These are phyloP conservation scores for Lasioglossum marginatum DNA, from an alignment of 2,888 invertebrate genomes.

Conservation along the genomic window DNA sequence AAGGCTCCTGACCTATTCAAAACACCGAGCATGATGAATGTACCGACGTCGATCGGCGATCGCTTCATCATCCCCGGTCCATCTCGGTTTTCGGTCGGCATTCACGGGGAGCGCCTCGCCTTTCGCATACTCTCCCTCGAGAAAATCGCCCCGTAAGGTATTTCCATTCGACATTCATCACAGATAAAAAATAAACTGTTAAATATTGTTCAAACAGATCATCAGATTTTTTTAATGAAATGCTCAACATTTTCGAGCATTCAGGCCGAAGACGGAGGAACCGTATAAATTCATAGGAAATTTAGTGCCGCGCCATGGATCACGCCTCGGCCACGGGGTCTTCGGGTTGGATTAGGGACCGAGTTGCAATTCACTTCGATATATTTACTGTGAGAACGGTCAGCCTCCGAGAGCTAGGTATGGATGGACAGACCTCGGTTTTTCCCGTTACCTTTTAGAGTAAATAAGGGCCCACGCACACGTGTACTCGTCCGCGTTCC, in stretches of 20 bases:
- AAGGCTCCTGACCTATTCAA: slow-evolving; percentile 42
- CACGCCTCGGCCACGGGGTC: slow-evolving; percentile 62
- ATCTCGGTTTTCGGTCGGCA: slow-evolving; percentile 20
- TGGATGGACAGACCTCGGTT: slow-evolving; percentile 64
- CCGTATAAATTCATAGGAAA: slow-evolving; percentile 76
- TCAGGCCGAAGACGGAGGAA: slow-evolving; percentile 38
- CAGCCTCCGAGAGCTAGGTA: slow-evolving; percentile 72
- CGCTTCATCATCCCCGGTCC: slow-evolving; percentile 53
- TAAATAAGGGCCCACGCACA: slow-evolving; percentile 68
- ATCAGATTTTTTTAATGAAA: too few species aligned
- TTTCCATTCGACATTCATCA: neutral
- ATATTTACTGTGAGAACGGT: slow-evolving; percentile 84
- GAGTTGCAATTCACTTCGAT: slow-evolving; percentile 84
- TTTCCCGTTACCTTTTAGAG: slow-evolving; percentile 72
- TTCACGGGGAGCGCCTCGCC: slow-evolving; percentile 1
- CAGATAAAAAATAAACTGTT: neutral
- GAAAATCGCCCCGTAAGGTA: neutral
- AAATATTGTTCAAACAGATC: too few species aligned
- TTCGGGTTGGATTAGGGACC: slow-evolving; percentile 74
- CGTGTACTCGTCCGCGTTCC: slow-evolving; percentile 53
- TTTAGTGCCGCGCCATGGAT: slow-evolving; percentile 78
- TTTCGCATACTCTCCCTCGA: neutral
- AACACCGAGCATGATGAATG: slow-evolving; percentile 75
- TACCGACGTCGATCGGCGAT: slow-evolving; percentile 47
- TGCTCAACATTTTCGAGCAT: too few species aligned